Conservation (phyloP, 1,140 invertebrate genomes). For the Papilio polytes region DNA sequence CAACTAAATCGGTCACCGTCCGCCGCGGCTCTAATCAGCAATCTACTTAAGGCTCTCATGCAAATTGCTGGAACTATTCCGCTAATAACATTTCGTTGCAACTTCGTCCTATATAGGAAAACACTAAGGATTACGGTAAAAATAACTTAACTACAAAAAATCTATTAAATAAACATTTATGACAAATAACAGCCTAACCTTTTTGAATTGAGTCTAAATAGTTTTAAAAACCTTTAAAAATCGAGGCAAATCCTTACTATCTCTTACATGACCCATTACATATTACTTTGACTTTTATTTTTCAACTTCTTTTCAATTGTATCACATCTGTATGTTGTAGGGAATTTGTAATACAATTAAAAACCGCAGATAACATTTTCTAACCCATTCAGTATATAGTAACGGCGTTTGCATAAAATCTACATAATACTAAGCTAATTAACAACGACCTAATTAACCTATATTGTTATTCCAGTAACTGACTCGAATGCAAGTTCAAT, state of each 20-base stretch:
- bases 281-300: neutral
- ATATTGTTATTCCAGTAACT: constrained; percentile 4
- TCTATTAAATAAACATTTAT: neutral
- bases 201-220: too few relatives aligned
- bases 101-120: neutral
- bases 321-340: neutral
- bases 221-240: too few relatives aligned
- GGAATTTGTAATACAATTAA: neutral
- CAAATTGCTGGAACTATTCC: neutral
- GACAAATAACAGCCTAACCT: neutral
- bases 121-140: neutral
- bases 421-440: constrained; percentile 18
- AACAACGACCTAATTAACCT: constrained; percentile 20
- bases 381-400: neutral
- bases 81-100: neutral
- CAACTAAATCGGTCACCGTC: constrained; percentile 22
- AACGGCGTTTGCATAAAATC: neutral
- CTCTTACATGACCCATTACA: neutral
- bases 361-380: neutral
- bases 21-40: constrained; percentile 3
- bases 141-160: neutral
- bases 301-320: neutral
- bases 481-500: neutral
- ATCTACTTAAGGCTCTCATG: constrained; percentile 15
- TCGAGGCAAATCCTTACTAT: too few relatives aligned